A percentile compares a stretch with the other conserved stretches of the same genome.
Conservation (phyloP, 2,113 vertebrate genomes). For the Chamaetylas fuelleborni region DNA sequence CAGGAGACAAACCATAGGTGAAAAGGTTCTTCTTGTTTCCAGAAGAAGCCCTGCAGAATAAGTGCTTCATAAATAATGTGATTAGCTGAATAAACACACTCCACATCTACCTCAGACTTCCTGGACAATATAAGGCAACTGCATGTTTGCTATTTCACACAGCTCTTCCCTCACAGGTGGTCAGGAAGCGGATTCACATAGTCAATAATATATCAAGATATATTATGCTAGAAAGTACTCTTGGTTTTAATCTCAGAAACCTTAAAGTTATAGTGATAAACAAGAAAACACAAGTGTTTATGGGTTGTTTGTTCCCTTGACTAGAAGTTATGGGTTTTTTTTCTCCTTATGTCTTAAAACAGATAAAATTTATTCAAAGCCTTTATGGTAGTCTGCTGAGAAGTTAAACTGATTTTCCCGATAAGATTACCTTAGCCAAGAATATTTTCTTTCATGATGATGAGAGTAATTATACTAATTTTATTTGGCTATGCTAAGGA, state of each 20-base stretch:
- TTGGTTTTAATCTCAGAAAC: neutral
- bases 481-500: neutral
- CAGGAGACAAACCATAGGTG: neutral
- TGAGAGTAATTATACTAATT: neutral
- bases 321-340: neutral
- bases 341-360: neutral
- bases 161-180: neutral
- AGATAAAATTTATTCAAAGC: neutral
- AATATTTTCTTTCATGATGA: neutral
- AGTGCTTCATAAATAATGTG: neutral
- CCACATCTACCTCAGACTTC: neutral
- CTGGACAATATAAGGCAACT: neutral
- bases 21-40: neutral
- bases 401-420: neutral
- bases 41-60: neutral
- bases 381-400: neutral
- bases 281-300: neutral
- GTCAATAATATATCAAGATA: neutral
- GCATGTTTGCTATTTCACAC: neutral
- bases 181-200: neutral
- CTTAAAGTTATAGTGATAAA: neutral
- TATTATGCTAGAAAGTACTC: neutral
- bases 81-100: neutral
- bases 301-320: neutral
- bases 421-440: neutral